A percentile compares a stretch with the other conserved stretches of the same genome.
These are phyloP conservation scores for Ephialtes manifestator DNA, from an alignment of 2,888 invertebrate species.

Conservation along the genomic window DNA sequence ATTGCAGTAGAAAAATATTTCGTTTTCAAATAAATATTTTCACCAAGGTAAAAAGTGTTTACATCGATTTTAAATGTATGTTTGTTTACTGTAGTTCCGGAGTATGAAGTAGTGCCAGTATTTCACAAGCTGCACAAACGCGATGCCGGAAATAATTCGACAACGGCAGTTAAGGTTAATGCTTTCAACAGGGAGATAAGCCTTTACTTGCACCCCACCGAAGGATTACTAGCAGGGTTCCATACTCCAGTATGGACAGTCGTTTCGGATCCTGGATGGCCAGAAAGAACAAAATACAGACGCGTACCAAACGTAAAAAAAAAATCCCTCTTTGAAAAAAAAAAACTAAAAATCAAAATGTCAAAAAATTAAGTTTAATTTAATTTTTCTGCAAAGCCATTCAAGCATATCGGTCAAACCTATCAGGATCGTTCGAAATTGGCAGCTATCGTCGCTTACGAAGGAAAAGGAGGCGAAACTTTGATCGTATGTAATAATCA, in stretches of 20 bases:
- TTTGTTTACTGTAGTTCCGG: constrained; percentile 75
- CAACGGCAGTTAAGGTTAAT: constrained; percentile 71
- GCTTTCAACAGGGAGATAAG: constrained; percentile 74
- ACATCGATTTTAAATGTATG: neutral
- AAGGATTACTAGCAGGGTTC: constrained; percentile 76
- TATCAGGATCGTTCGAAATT: constrained; percentile 52
- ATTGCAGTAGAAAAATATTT: neutral
- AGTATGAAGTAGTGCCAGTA: constrained; percentile 78
- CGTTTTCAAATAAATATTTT: neutral
- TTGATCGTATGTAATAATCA: constrained; percentile 42
- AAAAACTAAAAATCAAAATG: neutral
- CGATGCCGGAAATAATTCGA: constrained; percentile 16
- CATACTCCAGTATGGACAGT: constrained; percentile 79
- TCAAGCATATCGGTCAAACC: constrained; percentile 47
- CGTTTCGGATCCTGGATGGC: constrained; percentile 64
- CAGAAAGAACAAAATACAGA: constrained; percentile 74
- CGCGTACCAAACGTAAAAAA: constrained; percentile 71
- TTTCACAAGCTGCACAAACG: constrained; percentile 67
- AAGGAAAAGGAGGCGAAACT: constrained; percentile 45
- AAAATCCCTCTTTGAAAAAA: neutral
- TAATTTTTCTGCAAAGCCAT: constrained; percentile 26
- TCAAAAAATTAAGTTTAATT: neutral
- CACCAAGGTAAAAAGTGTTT: neutral
- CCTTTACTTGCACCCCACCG: constrained; percentile 78
- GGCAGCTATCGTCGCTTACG: constrained; percentile 52